These are phyloP conservation scores for Micrasema longulum DNA, from an alignment of 1,140 invertebrate species.

Conservation along the genomic window DNA sequence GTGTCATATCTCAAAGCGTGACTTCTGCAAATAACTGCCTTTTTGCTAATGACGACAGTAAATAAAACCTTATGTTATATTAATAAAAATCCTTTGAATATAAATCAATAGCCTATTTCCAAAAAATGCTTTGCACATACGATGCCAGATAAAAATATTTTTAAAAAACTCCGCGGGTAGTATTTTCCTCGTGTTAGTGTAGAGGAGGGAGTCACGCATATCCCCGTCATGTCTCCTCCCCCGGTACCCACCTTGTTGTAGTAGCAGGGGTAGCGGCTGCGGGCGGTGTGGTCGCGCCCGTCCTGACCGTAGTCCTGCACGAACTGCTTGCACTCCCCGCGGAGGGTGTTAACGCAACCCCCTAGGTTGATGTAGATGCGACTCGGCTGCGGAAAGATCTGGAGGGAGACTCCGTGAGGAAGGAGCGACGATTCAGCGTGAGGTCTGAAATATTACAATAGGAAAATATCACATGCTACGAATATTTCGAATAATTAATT, in stretches of 20 bases:
- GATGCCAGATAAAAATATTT: too few species aligned
- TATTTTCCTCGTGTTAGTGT: too few species aligned
- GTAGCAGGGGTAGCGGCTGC: conserved; percentile 82
- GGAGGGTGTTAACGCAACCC: conserved; percentile 82
- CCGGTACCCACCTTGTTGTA: conserved; percentile 60
- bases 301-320: conserved; percentile 80
- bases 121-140: too few species aligned
- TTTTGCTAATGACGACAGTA: too few species aligned
- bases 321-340: conserved; percentile 83
- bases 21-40: too few species aligned
- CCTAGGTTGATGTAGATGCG: conserved; percentile 80
- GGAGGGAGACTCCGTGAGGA: conserved; percentile 35
- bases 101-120: too few species aligned
- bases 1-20: too few species aligned
- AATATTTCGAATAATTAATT: too few species aligned
- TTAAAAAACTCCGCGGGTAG: too few species aligned
- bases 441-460: not conserved
- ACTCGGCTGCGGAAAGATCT: conserved; percentile 20
- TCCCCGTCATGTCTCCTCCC: not conserved
- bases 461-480: too few species aligned
- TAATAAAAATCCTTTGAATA: too few species aligned
- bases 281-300: conserved; percentile 80
- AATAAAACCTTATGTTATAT: too few species aligned
- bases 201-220: not conserved
- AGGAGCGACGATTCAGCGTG: conserved; percentile 25